Evolutionary conservation across 2,797 vertebrate genomes (phyloP), one percentile per base, ranked within the genome.

Genomic region (Acrocephalus scirpaceus): DNA sequence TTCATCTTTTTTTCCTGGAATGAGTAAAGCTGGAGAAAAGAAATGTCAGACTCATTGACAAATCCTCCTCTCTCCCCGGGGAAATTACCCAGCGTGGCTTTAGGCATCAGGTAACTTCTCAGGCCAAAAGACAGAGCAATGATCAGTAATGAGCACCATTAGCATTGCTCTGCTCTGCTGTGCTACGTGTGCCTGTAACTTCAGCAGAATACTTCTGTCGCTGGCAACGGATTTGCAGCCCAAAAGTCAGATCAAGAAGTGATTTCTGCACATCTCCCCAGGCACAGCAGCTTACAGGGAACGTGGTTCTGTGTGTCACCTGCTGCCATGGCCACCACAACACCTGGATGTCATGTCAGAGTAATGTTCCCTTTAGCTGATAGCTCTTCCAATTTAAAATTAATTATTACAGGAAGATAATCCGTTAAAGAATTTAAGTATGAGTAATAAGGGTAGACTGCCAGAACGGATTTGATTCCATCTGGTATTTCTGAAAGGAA

Each of bases 21-120:
- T 47, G 74, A 79, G 34, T 76, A 78, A 89, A 85, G 61, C 70
- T 40, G 60, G 87, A 88, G 67, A 86, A 90, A 77, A 95, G 72
- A 79, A 85, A 89, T 89, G 84, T 92, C 86, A 88, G 77, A 13
- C 54, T 89, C 77, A 91, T 69, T 75, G 84, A 86, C 32, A 81
- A 85, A 84, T 76, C 60, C 60, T 79, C 11, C 64, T 57, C 7
- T 69, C 10, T 85, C 96, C 67, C 81, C 27, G 51, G 87, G 90
- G 93, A 95, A 95, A 87, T 92, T 70, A 76, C 9, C 10, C 67
- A 61, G 58, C 12, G 1, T 54, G 65, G 57, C 51, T 77, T 58
- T 66, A 66, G 91, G 58, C 54, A 42, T n/a, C 57, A 83, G 72
- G 48, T 21, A 82, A 60, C 67, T 66, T 36, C 69, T 78, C 78